Base-by-base conservation (phyloP, 2,888 invertebrate genomes). In the Mythimna vitellina region DNA sequence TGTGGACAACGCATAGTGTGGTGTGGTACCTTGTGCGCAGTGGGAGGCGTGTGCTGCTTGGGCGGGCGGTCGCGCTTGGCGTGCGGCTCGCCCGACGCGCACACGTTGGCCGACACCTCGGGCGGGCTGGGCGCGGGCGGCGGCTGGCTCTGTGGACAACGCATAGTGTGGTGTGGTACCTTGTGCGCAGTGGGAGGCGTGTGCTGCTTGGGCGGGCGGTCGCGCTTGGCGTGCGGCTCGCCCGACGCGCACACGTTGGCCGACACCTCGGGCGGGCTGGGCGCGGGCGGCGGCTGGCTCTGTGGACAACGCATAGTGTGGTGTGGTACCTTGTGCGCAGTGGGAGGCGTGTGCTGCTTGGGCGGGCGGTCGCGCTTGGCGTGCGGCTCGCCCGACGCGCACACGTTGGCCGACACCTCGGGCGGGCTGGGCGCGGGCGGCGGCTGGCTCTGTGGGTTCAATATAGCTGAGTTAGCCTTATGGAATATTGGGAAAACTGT, bases 61-160 rank as follows among this genome's bases (percentile, higher is more conserved):
- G 88, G 90, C 73, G 87, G 91, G n/a, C 91, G 90, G 57, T 88
- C 88, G 38, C 89, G 89, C 89, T 92, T 90, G 88, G 87, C 89
- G 72, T 86, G 91, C 62, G 93, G 91, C 76, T 92, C 92, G 35
- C 58, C 70, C 0, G 93, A 88, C 9, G 94, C 91, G 42, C 92
- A 93, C 71, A 88, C 93, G 87, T 95, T 95, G 56, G 95, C 95
- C 0, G 95, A 95, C 85, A 96, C 95, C 82, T 95, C 95, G 12
- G 85, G 90, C 80, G 80, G 25, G 25, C 25, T 66, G 92, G 88
- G 90, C 80, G 80, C n/a, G n/a, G n/a, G 90, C 80, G 80, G 93
- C 88, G 25, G 25, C 25, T 66, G 92, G 88, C 73, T 81, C 77
- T 89, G 85, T 0, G 8, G 3, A n/a, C 25, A 25, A 25, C 25